Evolutionary conservation across 2,888 invertebrate genomes (phyloP).

Genomic region (Limenitis camilla): DNA sequence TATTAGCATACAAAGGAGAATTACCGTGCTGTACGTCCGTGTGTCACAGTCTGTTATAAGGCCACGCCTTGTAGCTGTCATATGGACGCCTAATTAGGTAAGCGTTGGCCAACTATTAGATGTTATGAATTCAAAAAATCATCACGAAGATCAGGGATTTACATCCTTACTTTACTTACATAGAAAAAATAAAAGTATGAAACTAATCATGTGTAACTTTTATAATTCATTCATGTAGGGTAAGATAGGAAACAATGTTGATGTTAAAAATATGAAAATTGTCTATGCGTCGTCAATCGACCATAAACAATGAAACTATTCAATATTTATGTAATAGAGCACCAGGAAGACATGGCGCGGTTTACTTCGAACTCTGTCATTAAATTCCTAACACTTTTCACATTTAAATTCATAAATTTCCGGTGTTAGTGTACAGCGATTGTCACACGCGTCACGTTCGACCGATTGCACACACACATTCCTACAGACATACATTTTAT

Average conservation of each 20-base stretch:
- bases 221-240: background rate
- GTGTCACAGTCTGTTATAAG: constrained; percentile 57
- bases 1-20: constrained; percentile 74
- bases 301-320: constrained; percentile 53
- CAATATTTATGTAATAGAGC: constrained; percentile 53
- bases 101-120: constrained; percentile 44
- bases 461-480: constrained; percentile 57
- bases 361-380: constrained; percentile 59
- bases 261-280: constrained; percentile 34
- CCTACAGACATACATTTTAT: constrained; percentile 43
- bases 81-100: constrained; percentile 69
- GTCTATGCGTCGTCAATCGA: constrained; percentile 35
- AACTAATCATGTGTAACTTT: background rate
- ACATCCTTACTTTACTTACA: background rate
- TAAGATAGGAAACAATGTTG: constrained; percentile 21
- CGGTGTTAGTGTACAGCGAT: constrained; percentile 60
- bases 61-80: constrained; percentile 72
- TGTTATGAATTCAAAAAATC: constrained; percentile 9
- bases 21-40: constrained; percentile 66
- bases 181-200: too few relatives aligned
- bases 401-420: constrained; percentile 75
- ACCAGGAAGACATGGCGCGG: constrained; percentile 46
- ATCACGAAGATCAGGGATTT: constrained; percentile 1
- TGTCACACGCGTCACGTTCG: constrained; percentile 59
- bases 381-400: constrained; percentile 73